Evolutionary conservation across 2,797 vertebrate genomes (phyloP), one percentile per base, ranked within the genome.

Genomic region (Chrysocyon brachyurus): DNA sequence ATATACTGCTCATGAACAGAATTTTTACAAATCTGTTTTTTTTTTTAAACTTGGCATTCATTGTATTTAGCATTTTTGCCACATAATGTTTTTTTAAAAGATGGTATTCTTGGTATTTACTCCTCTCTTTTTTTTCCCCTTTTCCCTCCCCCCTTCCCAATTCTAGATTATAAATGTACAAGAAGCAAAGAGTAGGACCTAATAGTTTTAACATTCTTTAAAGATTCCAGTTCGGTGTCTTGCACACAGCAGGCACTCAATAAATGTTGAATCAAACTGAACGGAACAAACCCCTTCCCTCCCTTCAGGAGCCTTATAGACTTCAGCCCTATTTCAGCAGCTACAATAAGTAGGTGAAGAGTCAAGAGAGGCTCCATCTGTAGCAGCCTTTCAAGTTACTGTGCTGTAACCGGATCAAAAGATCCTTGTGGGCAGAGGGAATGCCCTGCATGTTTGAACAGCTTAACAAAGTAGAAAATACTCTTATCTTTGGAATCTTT

Each of bases 291-390:
- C 70, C 59, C 57, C 78, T 85, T 24, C 26, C 40, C n/a, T 72
- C 91, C 17, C 63, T 59, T 88, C 7, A 22, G 52, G 24, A 61
- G 66, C 72, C 59, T 22, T 57, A 72, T 26, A 66, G 90, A 92
- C 68, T 49, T 87, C 24, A 85, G 72, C 78, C 21, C 40, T 79
- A 59, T 97, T 97, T 87, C 9, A 78, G 68, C 31, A 52, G 26
- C 16, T 92, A 91, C 96, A 87, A 88, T 57, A 98, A 98, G 90
- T 96, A 96, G 96, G 98, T 59, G 49, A 98, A 98, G 98, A 93
- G 96, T 98, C 92, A 96, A 36, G 26, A 94, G 59, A 72, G 95
- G 94, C 87, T 96, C 79, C 12, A 2, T 77, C 91, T 70, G 72
- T 66, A 59, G 56, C 17, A 12, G 56, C 9, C 56, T 83, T 96